A percentile compares a stretch with the other conserved stretches of the same genome.
Conservation (phyloP, 2,113 vertebrate species). For the Triplophysa dalaica region DNA sequence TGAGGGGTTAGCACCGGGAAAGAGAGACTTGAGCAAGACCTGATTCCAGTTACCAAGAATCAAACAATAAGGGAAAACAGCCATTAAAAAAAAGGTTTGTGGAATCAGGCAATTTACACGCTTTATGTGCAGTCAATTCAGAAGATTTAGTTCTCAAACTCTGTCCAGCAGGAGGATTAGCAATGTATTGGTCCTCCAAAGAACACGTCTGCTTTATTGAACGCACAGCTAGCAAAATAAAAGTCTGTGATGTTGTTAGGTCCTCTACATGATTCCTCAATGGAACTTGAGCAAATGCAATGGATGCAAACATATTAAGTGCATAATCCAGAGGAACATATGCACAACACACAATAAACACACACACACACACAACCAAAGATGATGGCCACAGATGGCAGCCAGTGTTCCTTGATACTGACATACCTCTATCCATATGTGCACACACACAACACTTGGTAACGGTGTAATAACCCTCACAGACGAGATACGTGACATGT, state of each 20-base stretch:
- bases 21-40: conserved; percentile 8
- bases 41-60: conserved; percentile 21
- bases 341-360: conserved; percentile 32
- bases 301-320: conserved; percentile 12
- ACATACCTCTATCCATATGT: conserved; percentile 3
- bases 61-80: background rate
- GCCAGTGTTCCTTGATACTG: background rate
- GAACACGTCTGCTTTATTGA: background rate
- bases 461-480: conserved; percentile 24
- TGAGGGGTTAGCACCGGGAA: conserved; percentile 52
- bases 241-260: background rate
- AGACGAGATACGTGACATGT: conserved; percentile 17
- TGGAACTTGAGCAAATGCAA: background rate
- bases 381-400: conserved; percentile 9
- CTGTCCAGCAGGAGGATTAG: background rate
- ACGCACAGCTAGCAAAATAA: conserved; percentile 1
- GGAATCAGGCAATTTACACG: background rate
- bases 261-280: background rate
- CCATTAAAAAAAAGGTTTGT: background rate
- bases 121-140: conserved; percentile 27
- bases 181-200: conserved; percentile 9
- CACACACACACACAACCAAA: conserved; percentile 12
- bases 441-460: conserved; percentile 11
- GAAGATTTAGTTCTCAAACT: background rate
- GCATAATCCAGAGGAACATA: conserved; percentile 5